These are phyloP conservation scores for Brachymystax lenok DNA, from an alignment of 2,797 vertebrate species.

Conservation along the genomic window DNA sequence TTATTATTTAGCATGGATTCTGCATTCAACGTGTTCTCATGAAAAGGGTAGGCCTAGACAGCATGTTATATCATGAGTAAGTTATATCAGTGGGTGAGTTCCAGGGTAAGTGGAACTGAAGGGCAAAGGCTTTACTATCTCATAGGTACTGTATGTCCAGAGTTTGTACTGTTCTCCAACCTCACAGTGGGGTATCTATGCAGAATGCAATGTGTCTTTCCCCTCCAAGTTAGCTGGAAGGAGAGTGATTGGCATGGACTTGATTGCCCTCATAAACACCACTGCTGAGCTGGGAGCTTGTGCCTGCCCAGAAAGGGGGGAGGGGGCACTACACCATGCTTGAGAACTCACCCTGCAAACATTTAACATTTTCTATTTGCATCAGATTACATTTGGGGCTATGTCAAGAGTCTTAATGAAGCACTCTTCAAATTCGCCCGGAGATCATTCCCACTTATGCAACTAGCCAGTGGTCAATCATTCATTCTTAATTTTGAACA, in stretches of 20 bases:
- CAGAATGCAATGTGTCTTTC: not conserved
- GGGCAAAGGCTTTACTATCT: not conserved
- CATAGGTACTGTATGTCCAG: not conserved
- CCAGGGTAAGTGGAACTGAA: too few relatives aligned
- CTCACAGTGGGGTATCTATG: not conserved
- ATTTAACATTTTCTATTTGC: not conserved
- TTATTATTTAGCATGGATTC: not conserved
- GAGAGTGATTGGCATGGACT: not conserved
- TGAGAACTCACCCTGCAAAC: not conserved
- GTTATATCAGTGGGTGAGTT: not conserved
- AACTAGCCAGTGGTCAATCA: not conserved
- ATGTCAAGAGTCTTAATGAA: not conserved
- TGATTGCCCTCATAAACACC: not conserved
- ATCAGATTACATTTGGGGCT: not conserved
- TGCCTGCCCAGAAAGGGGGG: not conserved
- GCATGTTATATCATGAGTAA: not conserved
- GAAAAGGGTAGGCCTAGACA: not conserved
- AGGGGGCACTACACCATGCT: not conserved
- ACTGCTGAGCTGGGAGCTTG: conserved; percentile 1
- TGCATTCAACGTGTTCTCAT: not conserved
- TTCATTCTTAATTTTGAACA: not conserved
- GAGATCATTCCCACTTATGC: too few relatives aligned
- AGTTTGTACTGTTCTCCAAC: not conserved
- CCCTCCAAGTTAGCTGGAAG: not conserved
- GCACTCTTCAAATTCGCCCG: not conserved